A percentile compares a stretch with the other conserved stretches of the same genome.
Evolutionary conservation across 2,113 vertebrate genomes (phyloP).

Genomic region (Penelope pileata): DNA sequence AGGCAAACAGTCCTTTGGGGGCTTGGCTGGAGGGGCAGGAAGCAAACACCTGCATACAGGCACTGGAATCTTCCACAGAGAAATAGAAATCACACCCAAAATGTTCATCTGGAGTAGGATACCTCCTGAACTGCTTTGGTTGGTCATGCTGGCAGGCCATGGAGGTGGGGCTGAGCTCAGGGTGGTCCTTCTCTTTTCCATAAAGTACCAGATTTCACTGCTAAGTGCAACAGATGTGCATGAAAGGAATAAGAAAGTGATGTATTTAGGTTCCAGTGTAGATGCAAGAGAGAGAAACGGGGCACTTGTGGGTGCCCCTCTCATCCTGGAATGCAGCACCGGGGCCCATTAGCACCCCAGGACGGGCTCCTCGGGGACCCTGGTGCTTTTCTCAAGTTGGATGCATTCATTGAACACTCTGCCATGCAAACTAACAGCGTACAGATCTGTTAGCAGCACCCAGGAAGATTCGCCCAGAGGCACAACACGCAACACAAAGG

Average conservation of each 20-base stretch:
- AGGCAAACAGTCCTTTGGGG: background rate
- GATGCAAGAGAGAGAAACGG: background rate
- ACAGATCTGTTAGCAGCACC: constrained; percentile 17
- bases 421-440: constrained; percentile 57
- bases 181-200: background rate
- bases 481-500: constrained; percentile 4
- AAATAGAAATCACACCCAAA: background rate
- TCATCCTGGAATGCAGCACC: background rate
- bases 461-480: constrained; percentile 39
- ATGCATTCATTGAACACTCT: background rate
- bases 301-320: background rate
- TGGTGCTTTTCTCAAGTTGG: background rate
- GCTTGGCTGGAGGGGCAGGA: background rate
- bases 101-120: background rate
- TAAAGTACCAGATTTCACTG: background rate
- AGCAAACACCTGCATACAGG: background rate
- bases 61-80: background rate
- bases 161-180: background rate
- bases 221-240: constrained; percentile 4
- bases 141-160: background rate
- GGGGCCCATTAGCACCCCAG: constrained; percentile 16
- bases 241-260: constrained; percentile 21
- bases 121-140: background rate
- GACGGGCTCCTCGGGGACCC: constrained; percentile 3
- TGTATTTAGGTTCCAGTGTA: constrained; percentile 1